Evolutionary conservation across 2,113 vertebrate genomes (phyloP), one percentile per base, ranked within the genome.

Genomic region (Sander vitreus): DNA sequence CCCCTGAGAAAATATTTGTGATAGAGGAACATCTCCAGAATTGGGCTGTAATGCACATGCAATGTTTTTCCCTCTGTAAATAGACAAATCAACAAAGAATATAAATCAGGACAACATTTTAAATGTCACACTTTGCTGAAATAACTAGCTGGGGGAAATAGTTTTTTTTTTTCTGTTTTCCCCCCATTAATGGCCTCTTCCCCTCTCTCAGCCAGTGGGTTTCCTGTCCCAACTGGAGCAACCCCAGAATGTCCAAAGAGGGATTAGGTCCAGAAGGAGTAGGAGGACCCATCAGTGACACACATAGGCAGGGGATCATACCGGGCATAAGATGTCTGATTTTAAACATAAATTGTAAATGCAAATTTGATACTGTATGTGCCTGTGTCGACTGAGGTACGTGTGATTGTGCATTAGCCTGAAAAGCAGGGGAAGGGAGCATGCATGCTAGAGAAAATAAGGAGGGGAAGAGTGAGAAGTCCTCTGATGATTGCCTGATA

Each of bases 161-260:
- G 12, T 2, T 27, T 27, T 63, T 51, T 21, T 53, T 33, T 10
- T 54, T 57, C 70, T 65, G 69, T 39, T 87, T 66, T 25, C 25
- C 19, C 85, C 72, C 82, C 86, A 76, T 78, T 63, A 69, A 63
- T 91, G 90, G 89, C 90, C 92, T 89, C 91, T 89, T 87, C 82
- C 87, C 83, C 76, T 73, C 85, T 84, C 76, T 74, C 36, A 78
- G 73, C 78, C n/a, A 50, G 83, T 85, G 81, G 69, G 88, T 93
- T 94, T 94, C 92, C 93, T 91, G 91, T 71, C 89, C 83, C 55
- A 86, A 76, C 89, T 92, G 92, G 85, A 92, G 59, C 71, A 53
- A 55, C 85, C 64, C 83, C 89, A 88, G 70, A 82, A 78, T 82
- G 75, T 81, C 87, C 80, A 78, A 83, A 85, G 81, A 89, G 91